Evolutionary conservation across 2,797 vertebrate species (phyloP), one percentile per base, ranked within the genome.

Genomic region (Notoglanidium macrostoma): DNA sequence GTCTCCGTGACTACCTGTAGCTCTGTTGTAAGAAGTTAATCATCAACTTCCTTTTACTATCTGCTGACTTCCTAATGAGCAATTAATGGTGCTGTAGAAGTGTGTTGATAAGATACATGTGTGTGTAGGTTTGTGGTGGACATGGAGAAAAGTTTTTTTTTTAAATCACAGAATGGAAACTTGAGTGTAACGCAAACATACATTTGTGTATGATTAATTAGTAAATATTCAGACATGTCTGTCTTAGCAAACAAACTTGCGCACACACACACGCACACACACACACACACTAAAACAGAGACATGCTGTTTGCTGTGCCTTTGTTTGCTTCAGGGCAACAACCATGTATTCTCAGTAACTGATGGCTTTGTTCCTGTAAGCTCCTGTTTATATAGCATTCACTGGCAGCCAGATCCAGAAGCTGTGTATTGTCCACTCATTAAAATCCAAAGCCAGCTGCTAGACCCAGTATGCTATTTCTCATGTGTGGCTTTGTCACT

Each of bases 41-140:
- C 88, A 91, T 91, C 77, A 88, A 90, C 83, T n/a, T 74, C 55
- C n/a, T 84, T 92, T 90, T 89, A 91, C 78, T 84, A 86, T 88
- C 83, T 61, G 68, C 88, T 85, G 68, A 87, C 80, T 11, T 91
- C 85, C 90, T 91, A 90, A 92, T 87, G 90, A 89, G 29, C 87
- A 63, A 91, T 92, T 91, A 90, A 91, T 91, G 78, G 40, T 61
- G 74, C 85, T 65, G 84, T 89, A 88, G 80, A 65, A 68, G 46
- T 79, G 63, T 73, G 83, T 84, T 74, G 81, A 67, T 49, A 73
- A 51, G 29, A 84, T 72, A 49, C 23, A 2, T 54, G 40, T n/a
- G 46, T 76, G 51, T 78, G 86, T 76, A 11, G 82, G 9, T 11
- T 17, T 40, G 29, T 40, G 54, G 54, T 32, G 49, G 74, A 51